phyloP scores from a whole-genome alignment of 2,797 vertebrate genomes.

The Enteromius fasciolatus region DNA sequence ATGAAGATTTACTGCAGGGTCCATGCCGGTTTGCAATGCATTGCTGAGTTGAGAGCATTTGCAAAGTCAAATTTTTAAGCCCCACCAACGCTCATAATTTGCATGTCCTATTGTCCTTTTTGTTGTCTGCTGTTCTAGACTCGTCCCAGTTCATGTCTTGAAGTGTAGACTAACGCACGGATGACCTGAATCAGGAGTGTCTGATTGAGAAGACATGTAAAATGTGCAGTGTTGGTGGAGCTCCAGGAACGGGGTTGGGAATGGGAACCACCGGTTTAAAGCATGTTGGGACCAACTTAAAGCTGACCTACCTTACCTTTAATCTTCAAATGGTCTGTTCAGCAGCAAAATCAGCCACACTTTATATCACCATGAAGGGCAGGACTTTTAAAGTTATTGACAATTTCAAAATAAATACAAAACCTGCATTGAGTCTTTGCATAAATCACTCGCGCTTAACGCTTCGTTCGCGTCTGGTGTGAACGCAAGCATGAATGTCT shows the following conservation, averaged over 20 bases:
- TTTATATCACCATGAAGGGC: no score
- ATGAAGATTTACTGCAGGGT: neutral
- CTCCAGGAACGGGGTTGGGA: neutral
- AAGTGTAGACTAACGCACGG: no score
- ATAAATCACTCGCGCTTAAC: no score
- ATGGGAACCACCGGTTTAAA: neutral
- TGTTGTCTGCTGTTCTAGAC: neutral
- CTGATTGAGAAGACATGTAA: neutral
- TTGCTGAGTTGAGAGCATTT: constrained; percentile 18
- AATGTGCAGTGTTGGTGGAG: neutral
- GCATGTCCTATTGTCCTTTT: neutral
- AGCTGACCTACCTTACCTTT: neutral
- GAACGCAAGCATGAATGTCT: no score
- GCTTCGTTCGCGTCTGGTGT: no score
- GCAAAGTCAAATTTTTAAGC: neutral
- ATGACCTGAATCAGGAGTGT: neutral
- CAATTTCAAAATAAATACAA: no score
- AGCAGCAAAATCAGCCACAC: neutral
- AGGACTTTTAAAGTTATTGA: no score
- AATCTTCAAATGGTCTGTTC: neutral
- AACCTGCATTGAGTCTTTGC: no score
- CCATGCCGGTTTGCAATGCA: neutral
- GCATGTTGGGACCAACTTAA: neutral
- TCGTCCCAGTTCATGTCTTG: neutral
- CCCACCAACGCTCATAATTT: neutral